Conservation (phyloP, 2,113 vertebrate species). For the Miniopterus natalensis region DNA sequence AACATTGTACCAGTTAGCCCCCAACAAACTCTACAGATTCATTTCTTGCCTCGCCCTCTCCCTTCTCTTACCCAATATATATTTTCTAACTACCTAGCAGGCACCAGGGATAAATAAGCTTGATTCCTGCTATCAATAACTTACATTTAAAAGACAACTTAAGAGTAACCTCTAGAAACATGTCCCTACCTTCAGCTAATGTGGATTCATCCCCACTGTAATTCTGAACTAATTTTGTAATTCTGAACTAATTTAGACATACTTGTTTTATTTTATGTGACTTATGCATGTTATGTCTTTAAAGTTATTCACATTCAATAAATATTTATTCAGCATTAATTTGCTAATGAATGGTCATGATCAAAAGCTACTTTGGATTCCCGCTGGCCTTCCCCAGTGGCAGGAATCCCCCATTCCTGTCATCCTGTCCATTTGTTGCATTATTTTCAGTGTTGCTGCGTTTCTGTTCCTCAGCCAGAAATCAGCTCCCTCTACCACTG, state of each 20-base stretch:
- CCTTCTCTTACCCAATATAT: neutral
- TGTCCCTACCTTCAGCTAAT: neutral
- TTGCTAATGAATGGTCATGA: conserved; percentile 1
- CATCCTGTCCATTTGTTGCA: neutral
- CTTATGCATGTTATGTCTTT: neutral
- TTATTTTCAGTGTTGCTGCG: neutral
- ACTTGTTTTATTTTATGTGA: neutral
- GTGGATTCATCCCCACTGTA: neutral
- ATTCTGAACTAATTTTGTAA: neutral
- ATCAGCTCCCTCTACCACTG: neutral
- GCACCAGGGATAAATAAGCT: neutral
- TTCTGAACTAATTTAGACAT: neutral
- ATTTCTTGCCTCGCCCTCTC: neutral
- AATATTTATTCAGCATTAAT: conserved; percentile 7
- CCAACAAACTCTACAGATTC: neutral
- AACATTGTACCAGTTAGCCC: neutral
- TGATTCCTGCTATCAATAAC: neutral
- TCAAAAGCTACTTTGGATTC: neutral
- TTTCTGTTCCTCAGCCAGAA: neutral
- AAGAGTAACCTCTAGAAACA: neutral
- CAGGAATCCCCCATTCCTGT: neutral
- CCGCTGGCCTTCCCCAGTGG: neutral
- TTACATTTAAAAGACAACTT: neutral
- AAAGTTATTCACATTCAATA: neutral
- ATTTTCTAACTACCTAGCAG: neutral